Evolutionary conservation across 2,113 vertebrate species (phyloP), one percentile per base, ranked within the genome.

Genomic region (Ondatra zibethicus): DNA sequence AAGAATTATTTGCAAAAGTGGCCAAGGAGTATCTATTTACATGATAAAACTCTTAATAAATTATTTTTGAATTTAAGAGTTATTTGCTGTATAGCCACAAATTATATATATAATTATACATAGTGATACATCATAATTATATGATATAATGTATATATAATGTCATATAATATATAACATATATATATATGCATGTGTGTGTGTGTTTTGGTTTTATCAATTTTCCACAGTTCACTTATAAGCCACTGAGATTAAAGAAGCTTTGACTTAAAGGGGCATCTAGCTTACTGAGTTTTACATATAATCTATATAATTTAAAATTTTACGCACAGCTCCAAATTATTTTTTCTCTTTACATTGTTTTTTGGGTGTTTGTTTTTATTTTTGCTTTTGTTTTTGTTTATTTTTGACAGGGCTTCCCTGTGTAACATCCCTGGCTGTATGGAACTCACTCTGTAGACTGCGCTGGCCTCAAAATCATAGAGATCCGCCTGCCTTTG

Each of bases 21-120:
- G 7, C 6, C 31, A 95, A 70, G 63, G 42, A 85, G 63, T 66
- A 39, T 58, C 61, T 42, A 70, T 1, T 92, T 1, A 42, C 63
- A 63, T 25, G 27, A 93, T 73, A 85, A 68, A 11, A 85, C 75
- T 90, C 70, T 84, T n/a, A 55, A 82, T 89, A n/a, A 68, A 86
- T 94, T 92, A 96, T 52, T 86, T 95, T 94, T 42, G 73, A 3
- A 73, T 68, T 92, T 92, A 70, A 72, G 47, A 92, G 75, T 80
- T 93, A 8, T 93, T 95, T 58, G 70, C n/a, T 77, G 72, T 58
- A 63, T 55, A 63, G 1, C 29, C 39, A 63, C 3, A 47, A 5
- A 63, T 45, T 76, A 45, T 10, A 86, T 45, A 55, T 55, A 55
- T 17, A 55, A 55, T 55, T 55, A 55, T 17, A 1, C 55, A 58